Percentiles rank a stretch among this genome's conserved stretches.
phyloP scores from a whole-genome alignment of 2,888 invertebrate genomes.

The Eristalis intricaria region DNA sequence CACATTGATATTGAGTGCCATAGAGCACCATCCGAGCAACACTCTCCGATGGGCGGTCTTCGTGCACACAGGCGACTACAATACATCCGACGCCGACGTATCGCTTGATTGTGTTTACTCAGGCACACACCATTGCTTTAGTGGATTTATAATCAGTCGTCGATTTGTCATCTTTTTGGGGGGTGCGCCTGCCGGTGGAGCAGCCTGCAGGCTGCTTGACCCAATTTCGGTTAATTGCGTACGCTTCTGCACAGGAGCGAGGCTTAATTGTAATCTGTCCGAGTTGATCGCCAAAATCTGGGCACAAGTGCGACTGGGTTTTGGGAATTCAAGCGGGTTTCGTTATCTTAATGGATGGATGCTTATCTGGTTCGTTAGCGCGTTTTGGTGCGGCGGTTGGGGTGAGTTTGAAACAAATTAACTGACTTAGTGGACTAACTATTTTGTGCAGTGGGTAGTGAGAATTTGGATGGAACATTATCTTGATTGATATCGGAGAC shows the following conservation, averaged over 20 bases:
- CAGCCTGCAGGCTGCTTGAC: neutral
- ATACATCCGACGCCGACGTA: neutral
- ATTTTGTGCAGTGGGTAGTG: neutral
- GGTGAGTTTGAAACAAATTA: neutral
- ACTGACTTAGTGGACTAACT: neutral
- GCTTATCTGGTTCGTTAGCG: neutral
- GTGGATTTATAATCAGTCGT: neutral
- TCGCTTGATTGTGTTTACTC: neutral
- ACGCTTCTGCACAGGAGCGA: neutral
- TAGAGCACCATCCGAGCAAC: neutral
- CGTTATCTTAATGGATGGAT: neutral
- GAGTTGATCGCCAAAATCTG: neutral
- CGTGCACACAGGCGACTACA: neutral
- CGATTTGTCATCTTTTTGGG: neutral
- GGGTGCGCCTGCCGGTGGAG: neutral
- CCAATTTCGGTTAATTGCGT: neutral
- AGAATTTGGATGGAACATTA: neutral
- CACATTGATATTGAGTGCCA: neutral
- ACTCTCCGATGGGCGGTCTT: neutral
- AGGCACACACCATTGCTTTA: neutral
- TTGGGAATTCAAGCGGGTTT: neutral
- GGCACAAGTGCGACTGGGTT: neutral
- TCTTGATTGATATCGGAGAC: neutral
- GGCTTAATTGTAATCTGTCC: neutral
- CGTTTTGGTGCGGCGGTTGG: neutral